Evolutionary conservation across 1,140 invertebrate genomes (phyloP).

Genomic region (Telenomus remus): DNA sequence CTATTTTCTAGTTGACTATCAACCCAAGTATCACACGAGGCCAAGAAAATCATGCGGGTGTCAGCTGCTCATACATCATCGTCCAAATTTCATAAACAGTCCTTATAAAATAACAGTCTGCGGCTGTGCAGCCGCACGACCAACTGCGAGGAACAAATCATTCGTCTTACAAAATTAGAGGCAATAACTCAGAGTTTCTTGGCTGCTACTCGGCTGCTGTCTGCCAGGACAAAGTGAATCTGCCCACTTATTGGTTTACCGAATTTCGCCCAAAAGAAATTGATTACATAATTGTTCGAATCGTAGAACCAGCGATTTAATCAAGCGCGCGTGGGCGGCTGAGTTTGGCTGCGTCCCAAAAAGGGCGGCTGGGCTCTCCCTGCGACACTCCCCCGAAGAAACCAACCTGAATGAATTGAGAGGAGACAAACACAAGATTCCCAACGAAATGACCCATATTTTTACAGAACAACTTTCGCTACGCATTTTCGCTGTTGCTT

Average conservation of each 20-base stretch:
- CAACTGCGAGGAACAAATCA: too few species aligned
- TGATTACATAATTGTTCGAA: constrained; percentile 23
- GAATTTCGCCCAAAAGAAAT: constrained; percentile 36
- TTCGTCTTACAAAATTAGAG: not conserved
- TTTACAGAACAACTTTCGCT: not conserved
- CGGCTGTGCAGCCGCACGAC: too few species aligned
- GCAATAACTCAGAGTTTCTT: constrained; percentile 9
- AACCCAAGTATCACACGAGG: constrained; percentile 40
- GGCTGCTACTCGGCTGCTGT: not conserved
- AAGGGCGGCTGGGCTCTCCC: constrained; percentile 22
- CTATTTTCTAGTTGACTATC: constrained; percentile 52
- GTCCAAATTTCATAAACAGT: constrained; percentile 14
- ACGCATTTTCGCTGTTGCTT: not conserved
- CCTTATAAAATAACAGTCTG: too few species aligned
- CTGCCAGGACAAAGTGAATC: constrained; percentile 27
- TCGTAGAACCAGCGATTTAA: constrained; percentile 25
- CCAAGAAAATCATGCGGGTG: constrained; percentile 48
- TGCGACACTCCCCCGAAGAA: constrained; percentile 19
- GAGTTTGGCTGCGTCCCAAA: constrained; percentile 51
- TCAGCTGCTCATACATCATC: constrained; percentile 29
- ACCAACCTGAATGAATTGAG: constrained; percentile 13
- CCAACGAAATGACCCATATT: constrained; percentile 4
- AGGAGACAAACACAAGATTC: not conserved
- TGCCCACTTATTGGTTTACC: constrained; percentile 24
- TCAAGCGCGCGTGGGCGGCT: constrained; percentile 45